A percentile compares a stretch with the other conserved stretches of the same genome.
phyloP scores from a whole-genome alignment of 2,888 invertebrate genomes.

The Clistopyga incitator region DNA sequence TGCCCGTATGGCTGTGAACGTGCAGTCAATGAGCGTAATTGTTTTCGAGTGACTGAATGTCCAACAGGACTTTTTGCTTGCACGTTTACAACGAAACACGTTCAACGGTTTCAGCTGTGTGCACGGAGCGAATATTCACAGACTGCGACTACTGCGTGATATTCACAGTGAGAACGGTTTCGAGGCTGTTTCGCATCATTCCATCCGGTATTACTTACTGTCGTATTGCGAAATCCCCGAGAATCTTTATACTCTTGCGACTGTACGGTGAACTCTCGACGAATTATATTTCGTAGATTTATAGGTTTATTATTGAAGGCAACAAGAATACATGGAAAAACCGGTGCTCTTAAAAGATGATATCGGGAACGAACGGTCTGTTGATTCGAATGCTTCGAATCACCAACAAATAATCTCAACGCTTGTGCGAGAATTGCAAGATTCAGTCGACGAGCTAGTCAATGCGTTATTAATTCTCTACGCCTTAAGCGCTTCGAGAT shows the following conservation, averaged over 20 bases:
- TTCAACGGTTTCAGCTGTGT: no score
- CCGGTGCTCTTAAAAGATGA: neutral
- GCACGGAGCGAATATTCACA: no score
- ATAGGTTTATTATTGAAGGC: neutral
- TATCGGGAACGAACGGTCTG: conserved; percentile 31
- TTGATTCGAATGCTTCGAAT: conserved; percentile 7
- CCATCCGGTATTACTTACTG: neutral
- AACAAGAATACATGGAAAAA: neutral
- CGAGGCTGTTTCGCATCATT: conserved; percentile 6
- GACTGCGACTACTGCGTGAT: neutral
- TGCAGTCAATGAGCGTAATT: no score
- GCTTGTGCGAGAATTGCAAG: conserved; percentile 1
- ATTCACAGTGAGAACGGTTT: conserved; percentile 21
- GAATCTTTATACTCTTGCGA: neutral
- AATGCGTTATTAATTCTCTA: conserved; percentile 55
- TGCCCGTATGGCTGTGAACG: no score
- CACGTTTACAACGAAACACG: no score
- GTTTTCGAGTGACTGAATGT: no score
- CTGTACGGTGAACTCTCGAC: neutral
- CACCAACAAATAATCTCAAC: conserved; percentile 4
- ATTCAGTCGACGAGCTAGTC: conserved; percentile 28
- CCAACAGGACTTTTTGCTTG: no score
- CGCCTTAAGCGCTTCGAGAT: conserved; percentile 54
- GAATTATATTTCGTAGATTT: neutral
- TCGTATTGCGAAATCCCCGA: neutral